Evolutionary conservation across 2,797 vertebrate species (phyloP).

Genomic region (Chiropotes sagulatus): DNA sequence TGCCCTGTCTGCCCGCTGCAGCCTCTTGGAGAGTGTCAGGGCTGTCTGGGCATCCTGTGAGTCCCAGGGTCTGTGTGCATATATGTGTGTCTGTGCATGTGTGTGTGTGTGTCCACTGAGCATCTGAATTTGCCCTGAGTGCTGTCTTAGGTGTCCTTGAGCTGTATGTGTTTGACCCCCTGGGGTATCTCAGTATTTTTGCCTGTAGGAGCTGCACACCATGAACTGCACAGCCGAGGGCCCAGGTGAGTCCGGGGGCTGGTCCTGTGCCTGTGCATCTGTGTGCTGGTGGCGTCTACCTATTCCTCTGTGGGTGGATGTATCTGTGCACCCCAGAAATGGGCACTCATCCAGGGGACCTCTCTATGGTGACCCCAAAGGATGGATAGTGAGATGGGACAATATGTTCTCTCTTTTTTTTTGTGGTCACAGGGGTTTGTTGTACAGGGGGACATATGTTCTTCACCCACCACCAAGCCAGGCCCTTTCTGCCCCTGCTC

Average conservation of each 20-base stretch:
- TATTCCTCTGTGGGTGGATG: background rate
- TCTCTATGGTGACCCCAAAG: background rate
- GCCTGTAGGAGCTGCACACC: background rate
- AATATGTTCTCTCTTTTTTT: background rate
- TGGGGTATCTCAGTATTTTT: background rate
- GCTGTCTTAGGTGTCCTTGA: background rate
- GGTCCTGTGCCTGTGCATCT: background rate
- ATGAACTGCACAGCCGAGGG: background rate
- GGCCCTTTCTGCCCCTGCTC: background rate
- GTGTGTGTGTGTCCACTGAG: background rate
- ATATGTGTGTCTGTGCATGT: background rate
- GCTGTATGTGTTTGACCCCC: no score
- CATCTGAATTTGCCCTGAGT: background rate
- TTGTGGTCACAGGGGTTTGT: no score
- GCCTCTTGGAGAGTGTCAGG: background rate
- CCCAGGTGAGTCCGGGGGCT: background rate
- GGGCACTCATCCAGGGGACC: background rate
- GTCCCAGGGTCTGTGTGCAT: background rate
- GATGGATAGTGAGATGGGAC: background rate
- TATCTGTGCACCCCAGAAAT: background rate
- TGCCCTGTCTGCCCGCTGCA: conserved; percentile 48
- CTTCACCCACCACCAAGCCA: background rate
- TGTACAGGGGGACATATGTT: background rate
- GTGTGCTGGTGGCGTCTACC: accelerated
- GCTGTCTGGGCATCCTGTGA: background rate